Percentiles rank a stretch among this genome's conserved stretches.
Conservation (phyloP, 2,797 vertebrate genomes). For the Hippopotamyrus pictus region DNA sequence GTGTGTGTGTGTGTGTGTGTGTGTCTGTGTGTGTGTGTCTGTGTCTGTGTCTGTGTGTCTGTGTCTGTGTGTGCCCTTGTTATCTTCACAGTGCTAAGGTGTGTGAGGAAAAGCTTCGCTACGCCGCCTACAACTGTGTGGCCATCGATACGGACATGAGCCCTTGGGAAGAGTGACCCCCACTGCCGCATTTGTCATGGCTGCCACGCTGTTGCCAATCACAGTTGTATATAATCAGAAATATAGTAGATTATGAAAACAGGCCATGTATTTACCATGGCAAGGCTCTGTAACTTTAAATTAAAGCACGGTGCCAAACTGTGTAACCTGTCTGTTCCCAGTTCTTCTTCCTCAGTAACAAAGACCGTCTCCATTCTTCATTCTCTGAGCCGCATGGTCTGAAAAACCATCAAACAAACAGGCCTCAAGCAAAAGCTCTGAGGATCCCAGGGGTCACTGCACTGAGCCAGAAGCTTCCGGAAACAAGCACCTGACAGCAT, state of each 20-base stretch:
- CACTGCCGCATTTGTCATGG: slow-evolving; percentile 28
- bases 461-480: neutral
- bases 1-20: neutral
- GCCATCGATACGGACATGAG: slow-evolving; percentile 97
- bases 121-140: slow-evolving; percentile 96
- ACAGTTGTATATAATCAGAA: slow-evolving; percentile 42
- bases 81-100: slow-evolving; percentile 74
- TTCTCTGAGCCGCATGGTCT: neutral
- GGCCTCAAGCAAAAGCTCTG: neutral
- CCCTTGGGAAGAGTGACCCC: slow-evolving; percentile 89
- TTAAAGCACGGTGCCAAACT: neutral
- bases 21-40: neutral
- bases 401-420: neutral
- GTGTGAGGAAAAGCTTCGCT: slow-evolving; percentile 93
- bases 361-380: neutral
- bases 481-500: neutral
- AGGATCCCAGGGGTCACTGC: neutral
- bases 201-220: slow-evolving; percentile 42
- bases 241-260: neutral
- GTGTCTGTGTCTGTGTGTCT: neutral
- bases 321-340: neutral
- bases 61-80: neutral
- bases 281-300: neutral
- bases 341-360: neutral
- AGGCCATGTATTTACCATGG: neutral